Conservation (phyloP, 2,888 invertebrate genomes). For the Oscheius sp. region DNA sequence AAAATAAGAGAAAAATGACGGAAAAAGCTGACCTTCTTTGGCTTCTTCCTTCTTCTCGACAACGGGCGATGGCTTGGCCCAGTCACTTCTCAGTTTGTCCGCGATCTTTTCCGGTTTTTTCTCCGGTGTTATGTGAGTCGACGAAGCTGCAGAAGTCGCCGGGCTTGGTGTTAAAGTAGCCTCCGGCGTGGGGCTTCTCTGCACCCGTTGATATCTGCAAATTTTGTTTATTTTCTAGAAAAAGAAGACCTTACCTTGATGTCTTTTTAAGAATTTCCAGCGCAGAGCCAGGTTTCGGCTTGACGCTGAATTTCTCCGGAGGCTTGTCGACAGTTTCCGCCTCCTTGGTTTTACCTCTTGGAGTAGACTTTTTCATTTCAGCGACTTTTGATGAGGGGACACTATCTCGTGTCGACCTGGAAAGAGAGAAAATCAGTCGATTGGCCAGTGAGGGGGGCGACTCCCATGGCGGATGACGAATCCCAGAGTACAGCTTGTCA, state of each 20-base stretch:
- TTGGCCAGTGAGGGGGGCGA: too few species aligned
- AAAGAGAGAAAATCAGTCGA: too few species aligned
- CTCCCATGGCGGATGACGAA: too few species aligned
- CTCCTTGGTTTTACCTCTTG: background rate
- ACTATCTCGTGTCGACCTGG: too few species aligned
- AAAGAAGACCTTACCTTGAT: background rate
- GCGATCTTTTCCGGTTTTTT: background rate
- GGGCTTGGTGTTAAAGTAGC: background rate
- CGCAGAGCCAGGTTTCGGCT: slow-evolving; percentile 25
- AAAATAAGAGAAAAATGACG: too few species aligned
- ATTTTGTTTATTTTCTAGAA: background rate
- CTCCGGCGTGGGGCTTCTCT: slow-evolving; percentile 25
- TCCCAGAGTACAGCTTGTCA: too few species aligned
- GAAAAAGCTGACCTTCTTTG: background rate
- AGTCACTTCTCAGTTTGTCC: background rate
- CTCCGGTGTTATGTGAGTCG: slow-evolving; percentile 5
- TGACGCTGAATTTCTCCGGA: slow-evolving; percentile 4
- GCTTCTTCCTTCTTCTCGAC: slow-evolving; percentile 2
- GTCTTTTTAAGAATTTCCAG: slow-evolving; percentile 23
- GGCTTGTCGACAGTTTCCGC: background rate
- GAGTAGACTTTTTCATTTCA: background rate
- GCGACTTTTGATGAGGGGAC: too few species aligned
- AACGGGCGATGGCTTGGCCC: background rate
- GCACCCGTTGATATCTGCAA: slow-evolving; percentile 8
- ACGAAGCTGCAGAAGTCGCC: background rate